Evolutionary conservation across 2,113 vertebrate genomes (phyloP).

Genomic region (Corythornis cristatus): DNA sequence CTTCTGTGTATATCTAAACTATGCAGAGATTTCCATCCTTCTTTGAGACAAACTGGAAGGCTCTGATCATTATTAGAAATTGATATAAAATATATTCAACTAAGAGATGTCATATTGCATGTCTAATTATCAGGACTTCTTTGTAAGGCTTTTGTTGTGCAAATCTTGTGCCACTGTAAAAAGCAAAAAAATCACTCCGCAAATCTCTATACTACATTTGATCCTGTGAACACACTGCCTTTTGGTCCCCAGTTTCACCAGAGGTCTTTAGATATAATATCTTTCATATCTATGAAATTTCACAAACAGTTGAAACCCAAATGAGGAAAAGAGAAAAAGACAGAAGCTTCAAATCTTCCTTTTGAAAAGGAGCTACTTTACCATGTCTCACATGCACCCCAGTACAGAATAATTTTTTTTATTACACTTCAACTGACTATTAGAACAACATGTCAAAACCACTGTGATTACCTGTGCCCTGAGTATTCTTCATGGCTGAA

Average conservation of each 20-base stretch:
- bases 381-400: background rate
- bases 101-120: background rate
- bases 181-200: background rate
- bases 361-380: slow-evolving; percentile 27
- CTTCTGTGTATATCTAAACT: background rate
- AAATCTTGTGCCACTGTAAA: background rate
- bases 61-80: background rate
- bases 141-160: background rate
- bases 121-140: background rate
- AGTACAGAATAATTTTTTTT: background rate
- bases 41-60: background rate
- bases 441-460: slow-evolving; percentile 37
- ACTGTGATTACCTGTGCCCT: background rate
- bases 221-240: background rate
- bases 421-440: background rate
- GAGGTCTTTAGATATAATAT: background rate
- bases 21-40: background rate
- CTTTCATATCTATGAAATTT: background rate
- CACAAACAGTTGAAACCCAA: background rate
- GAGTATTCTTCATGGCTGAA: slow-evolving; percentile 36
- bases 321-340: background rate
- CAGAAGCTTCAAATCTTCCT: slow-evolving; percentile 11
- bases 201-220: background rate
- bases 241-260: background rate
- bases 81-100: background rate